These are phyloP conservation scores for Steinernema hermaphroditum DNA, from an alignment of 2,888 invertebrate species.

Conservation along the genomic window DNA sequence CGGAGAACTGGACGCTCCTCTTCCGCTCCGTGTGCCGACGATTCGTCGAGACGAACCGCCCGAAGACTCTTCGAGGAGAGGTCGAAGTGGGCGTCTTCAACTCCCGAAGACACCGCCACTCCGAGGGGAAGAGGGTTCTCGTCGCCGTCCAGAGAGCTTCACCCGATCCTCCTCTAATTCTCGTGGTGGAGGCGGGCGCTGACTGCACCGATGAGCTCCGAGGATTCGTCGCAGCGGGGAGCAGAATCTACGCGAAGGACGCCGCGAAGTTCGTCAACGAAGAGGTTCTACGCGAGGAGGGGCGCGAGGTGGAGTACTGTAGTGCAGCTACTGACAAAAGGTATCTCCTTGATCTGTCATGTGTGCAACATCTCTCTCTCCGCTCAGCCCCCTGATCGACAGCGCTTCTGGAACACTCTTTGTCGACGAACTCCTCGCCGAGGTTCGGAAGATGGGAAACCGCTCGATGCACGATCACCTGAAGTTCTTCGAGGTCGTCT, in stretches of 20 bases:
- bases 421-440: neutral
- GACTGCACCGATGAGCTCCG: neutral
- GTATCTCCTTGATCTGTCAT: no score
- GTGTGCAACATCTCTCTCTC: no score
- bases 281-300: neutral
- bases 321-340: no score
- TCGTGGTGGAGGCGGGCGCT: neutral
- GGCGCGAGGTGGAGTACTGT: neutral
- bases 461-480: neutral
- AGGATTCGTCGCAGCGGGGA: neutral
- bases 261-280: neutral
- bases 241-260: neutral
- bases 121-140: neutral
- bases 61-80: neutral
- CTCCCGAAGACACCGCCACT: neutral
- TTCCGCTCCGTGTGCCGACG: neutral
- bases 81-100: neutral
- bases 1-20: neutral
- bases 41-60: neutral
- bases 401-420: neutral
- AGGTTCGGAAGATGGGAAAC: neutral
- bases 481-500: conserved; percentile 6
- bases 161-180: neutral
- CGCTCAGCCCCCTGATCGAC: no score
- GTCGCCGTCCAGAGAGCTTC: neutral